Evolutionary conservation across 2,797 vertebrate genomes (phyloP), one percentile per base, ranked within the genome.

Genomic region (Paguma larvata): DNA sequence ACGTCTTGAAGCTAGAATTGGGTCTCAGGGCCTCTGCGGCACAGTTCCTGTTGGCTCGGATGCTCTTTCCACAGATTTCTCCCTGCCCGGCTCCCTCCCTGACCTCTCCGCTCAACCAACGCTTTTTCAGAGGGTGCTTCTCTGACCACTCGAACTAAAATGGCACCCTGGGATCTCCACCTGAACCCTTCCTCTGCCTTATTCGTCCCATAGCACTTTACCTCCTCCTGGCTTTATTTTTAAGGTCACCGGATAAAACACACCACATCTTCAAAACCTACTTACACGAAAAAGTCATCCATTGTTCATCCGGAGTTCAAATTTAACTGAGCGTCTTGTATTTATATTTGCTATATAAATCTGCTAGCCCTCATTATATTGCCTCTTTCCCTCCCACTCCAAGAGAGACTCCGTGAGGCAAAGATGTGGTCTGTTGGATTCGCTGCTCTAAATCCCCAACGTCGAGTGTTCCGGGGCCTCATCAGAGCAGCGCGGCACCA

Each of bases 331-430:
- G 86, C 5, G 19, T 79, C 80, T 91, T 70, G n/a, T 48, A 75
- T 92, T 94, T 63, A 67, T 94, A 56, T 70, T 85, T 65, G 86
- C 70, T 91, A 38, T 38, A 38, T 38, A 77, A 62, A 82, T 87
- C 48, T 92, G 32, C 62, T 44, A 86, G 44, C 48, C 1, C 4
- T 83, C 25, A 59, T 91, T 83, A 15, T 27, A 75, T 15, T 53
- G 30, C 65, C 48, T 75, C 30, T 68, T 84, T 63, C 41, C 84
- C 23, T 83, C 41, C 41, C 68, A 82, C n/a, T 65, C 59, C 34
- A 86, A 34, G 6, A 14, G 13, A 67, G 51, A 65, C 15, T 53
- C 32, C 46, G 30, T 13, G 63, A 89, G 46, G 30, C 46, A 15
- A 21, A 88, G 38, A 48, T 12, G 4, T 25, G 63, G 14, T 30